Conservation (phyloP, 2,888 invertebrate genomes). For the Cerastis leucographa region DNA sequence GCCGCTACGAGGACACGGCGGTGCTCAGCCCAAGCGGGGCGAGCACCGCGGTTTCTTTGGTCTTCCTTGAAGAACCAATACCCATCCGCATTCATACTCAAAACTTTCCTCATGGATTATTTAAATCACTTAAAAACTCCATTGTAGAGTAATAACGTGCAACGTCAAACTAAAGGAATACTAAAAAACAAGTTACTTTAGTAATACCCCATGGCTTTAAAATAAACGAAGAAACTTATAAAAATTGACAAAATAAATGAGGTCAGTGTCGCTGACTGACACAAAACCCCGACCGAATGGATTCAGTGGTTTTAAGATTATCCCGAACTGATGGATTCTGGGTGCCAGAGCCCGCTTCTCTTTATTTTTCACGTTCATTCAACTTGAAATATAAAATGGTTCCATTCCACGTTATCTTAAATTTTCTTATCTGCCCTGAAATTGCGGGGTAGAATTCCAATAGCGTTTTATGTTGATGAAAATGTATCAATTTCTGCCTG, state of each 20-base stretch:
- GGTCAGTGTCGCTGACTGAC: conserved; percentile 9
- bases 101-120: too few species aligned
- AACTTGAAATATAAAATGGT: conserved; percentile 45
- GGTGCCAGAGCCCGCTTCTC: not conserved
- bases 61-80: too few species aligned
- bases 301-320: conserved; percentile 45
- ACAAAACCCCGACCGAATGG: conserved; percentile 25
- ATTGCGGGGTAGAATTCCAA: conserved; percentile 22
- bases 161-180: too few species aligned
- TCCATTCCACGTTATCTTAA: conserved; percentile 17
- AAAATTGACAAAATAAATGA: conserved; percentile 28
- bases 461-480: conserved; percentile 25
- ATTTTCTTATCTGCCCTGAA: conserved; percentile 15
- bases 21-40: too few species aligned
- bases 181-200: too few species aligned
- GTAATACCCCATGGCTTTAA: too few species aligned
- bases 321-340: conserved; percentile 35
- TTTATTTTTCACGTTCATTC: conserved; percentile 48
- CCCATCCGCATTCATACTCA: too few species aligned
- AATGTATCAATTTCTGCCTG: not conserved
- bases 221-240: not conserved
- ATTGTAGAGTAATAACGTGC: too few species aligned
- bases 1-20: too few species aligned
- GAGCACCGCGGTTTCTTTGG: too few species aligned
- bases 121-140: too few species aligned